These are phyloP conservation scores for Probosciger aterrimus DNA, from an alignment of 2,113 vertebrate species.

Conservation along the genomic window DNA sequence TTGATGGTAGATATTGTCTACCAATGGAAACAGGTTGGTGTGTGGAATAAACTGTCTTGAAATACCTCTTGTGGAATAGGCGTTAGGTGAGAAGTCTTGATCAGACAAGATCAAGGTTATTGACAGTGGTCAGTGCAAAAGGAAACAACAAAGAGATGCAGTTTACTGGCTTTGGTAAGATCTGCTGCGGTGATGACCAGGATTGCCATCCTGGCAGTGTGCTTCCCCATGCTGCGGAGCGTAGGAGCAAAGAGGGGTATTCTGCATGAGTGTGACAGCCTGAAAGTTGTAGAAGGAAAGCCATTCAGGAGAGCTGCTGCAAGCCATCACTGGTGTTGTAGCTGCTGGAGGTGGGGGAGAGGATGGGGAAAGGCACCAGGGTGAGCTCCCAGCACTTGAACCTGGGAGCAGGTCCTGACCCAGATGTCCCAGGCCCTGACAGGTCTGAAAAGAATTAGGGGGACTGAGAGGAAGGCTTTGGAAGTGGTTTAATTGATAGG, in stretches of 20 bases:
- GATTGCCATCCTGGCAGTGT: accelerated
- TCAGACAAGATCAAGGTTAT: neutral
- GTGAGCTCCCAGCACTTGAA: neutral
- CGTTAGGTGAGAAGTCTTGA: neutral
- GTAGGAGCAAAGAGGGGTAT: neutral
- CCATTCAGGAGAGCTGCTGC: neutral
- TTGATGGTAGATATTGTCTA: neutral
- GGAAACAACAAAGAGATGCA: neutral
- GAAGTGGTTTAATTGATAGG: neutral
- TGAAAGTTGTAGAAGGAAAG: neutral
- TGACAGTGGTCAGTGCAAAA: neutral
- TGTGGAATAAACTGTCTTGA: neutral
- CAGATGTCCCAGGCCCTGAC: accelerated
- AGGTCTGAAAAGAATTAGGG: neutral
- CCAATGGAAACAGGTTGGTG: neutral
- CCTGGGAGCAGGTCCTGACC: neutral
- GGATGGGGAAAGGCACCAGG: neutral
- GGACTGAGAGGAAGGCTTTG: neutral
- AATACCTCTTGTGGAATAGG: neutral
- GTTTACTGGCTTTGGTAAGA: neutral
- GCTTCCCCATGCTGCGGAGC: neutral
- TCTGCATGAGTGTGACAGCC: neutral
- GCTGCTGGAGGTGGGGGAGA: neutral
- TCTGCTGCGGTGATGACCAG: neutral
- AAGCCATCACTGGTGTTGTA: accelerated